phyloP scores from a whole-genome alignment of 2,797 vertebrate genomes.

The Siniperca undulata region DNA sequence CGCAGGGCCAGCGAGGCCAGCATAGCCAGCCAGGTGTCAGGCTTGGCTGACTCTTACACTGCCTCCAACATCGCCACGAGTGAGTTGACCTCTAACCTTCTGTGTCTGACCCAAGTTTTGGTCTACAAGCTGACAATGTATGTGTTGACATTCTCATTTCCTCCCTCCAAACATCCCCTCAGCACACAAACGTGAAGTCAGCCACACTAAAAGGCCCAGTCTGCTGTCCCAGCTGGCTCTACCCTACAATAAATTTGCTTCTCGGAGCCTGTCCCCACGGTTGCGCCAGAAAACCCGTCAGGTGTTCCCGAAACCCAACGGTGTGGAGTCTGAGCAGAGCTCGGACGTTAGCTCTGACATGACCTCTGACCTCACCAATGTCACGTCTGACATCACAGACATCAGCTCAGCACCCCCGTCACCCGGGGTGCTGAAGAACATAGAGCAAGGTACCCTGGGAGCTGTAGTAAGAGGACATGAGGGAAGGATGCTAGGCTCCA shows the following conservation, averaged over 20 bases:
- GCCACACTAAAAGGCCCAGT: slow-evolving; percentile 87
- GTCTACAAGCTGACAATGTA: neutral
- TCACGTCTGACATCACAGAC: slow-evolving; percentile 70
- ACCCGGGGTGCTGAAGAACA: slow-evolving; percentile 72
- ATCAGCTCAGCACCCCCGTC: slow-evolving; percentile 71
- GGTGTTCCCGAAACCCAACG: slow-evolving; percentile 84
- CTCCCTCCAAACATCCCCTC: slow-evolving; percentile 81
- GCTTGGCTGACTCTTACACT: slow-evolving; percentile 94
- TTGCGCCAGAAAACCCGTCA: slow-evolving; percentile 61
- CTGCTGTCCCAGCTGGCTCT: slow-evolving; percentile 91
- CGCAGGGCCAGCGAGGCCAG: slow-evolving; percentile 96
- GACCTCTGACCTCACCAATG: slow-evolving; percentile 66
- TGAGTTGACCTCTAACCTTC: slow-evolving; percentile 82
- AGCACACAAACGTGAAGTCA: slow-evolving; percentile 85
- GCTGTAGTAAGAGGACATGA: slow-evolving; percentile 57
- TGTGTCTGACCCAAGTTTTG: neutral
- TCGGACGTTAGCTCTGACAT: slow-evolving; percentile 56
- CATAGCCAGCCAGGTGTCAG: slow-evolving; percentile 97
- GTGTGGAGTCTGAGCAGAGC: slow-evolving; percentile 75
- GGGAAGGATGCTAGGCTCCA: slow-evolving; percentile 48
- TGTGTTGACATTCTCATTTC: slow-evolving; percentile 63
- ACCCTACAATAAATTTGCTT: slow-evolving; percentile 83
- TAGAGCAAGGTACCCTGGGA: slow-evolving; percentile 84
- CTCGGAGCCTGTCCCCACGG: slow-evolving; percentile 73
- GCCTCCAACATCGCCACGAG: slow-evolving; percentile 95